A percentile compares a stretch with the other conserved stretches of the same genome.
phyloP scores from a whole-genome alignment of 2,113 vertebrate species.

The Okapia johnstoni region DNA sequence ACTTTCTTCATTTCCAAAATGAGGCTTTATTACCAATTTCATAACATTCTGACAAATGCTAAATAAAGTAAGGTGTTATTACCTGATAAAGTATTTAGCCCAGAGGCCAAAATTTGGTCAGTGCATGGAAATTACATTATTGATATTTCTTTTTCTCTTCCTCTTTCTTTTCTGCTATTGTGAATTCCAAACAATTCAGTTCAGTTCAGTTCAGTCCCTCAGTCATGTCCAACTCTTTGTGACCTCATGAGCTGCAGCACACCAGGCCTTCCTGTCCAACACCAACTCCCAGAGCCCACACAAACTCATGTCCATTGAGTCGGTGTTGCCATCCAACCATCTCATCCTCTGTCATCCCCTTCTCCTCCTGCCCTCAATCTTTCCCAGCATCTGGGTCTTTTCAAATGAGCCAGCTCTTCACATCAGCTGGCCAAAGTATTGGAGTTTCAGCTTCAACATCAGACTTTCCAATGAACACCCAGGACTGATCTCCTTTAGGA shows the following conservation, averaged over 20 bases:
- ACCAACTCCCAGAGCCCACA: rapidly evolving
- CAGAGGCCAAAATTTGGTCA: background rate
- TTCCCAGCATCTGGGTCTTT: background rate
- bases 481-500: background rate
- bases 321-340: background rate
- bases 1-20: background rate
- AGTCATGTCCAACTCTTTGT: rapidly evolving
- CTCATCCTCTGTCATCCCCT: background rate
- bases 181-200: background rate
- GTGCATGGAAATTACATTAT: background rate
- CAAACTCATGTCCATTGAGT: background rate
- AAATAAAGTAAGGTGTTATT: background rate
- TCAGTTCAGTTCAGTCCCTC: background rate
- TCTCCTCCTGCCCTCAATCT: background rate
- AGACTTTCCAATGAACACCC: background rate
- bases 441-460: background rate
- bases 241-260: background rate
- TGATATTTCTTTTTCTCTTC: background rate
- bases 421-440: background rate
- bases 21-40: background rate
- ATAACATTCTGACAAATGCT: background rate
- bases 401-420: background rate
- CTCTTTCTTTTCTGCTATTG: background rate
- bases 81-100: background rate
- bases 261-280: background rate